phyloP scores from a whole-genome alignment of 2,113 vertebrate genomes.

The Pygoscelis antarcticus region DNA sequence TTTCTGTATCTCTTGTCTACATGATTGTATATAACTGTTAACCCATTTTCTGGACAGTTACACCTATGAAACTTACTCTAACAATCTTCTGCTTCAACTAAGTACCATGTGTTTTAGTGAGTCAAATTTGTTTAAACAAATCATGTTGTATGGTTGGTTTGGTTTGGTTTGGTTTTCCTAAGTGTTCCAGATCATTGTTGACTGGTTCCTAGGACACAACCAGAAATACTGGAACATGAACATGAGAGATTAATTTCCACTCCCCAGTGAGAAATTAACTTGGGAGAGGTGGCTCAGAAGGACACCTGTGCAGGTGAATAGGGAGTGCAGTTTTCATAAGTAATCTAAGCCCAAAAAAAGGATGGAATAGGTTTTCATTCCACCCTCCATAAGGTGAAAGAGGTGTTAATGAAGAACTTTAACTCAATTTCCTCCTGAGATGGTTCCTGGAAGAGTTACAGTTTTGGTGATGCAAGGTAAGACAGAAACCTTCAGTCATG shows the following conservation, averaged over 20 bases:
- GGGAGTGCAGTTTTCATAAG: not conserved
- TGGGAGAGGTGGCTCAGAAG: not conserved
- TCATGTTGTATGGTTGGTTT: not conserved
- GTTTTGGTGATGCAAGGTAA: not conserved
- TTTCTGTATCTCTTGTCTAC: not conserved
- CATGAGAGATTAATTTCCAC: not conserved
- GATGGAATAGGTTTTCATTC: not conserved
- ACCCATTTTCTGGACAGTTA: not conserved
- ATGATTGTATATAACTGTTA: not conserved
- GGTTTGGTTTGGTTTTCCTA: not conserved
- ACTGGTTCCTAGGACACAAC: not conserved
- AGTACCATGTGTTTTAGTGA: not conserved
- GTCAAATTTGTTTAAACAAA: conserved; percentile 14
- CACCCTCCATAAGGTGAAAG: not conserved
- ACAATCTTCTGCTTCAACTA: conserved; percentile 12
- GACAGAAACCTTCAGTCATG: not conserved
- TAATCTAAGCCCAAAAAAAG: not conserved
- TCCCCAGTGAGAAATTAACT: not conserved
- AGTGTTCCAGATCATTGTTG: not conserved
- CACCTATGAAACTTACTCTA: not conserved
- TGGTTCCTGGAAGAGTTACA: not conserved
- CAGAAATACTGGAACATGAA: not conserved
- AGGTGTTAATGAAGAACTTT: not conserved
- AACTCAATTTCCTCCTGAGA: not conserved
- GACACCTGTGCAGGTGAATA: not conserved